Conservation (phyloP, 1,140 invertebrate genomes). For the Drosophila ironensis region DNA sequence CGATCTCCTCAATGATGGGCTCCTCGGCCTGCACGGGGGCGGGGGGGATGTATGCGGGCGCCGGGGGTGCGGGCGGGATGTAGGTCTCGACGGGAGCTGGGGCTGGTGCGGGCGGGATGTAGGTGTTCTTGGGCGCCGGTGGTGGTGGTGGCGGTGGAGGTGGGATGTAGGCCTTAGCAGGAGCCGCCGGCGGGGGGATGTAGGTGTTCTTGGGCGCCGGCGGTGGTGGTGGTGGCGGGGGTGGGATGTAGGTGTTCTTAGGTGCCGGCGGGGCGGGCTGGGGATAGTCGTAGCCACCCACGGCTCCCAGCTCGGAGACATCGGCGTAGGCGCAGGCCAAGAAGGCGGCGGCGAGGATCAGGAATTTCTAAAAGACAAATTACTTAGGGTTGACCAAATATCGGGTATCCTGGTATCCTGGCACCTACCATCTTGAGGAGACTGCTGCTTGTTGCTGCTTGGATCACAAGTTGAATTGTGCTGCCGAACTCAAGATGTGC, state of each 20-base stretch:
- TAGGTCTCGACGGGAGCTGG: conserved; percentile 42
- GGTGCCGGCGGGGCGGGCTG: conserved; percentile 55
- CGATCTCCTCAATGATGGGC: conserved; percentile 57
- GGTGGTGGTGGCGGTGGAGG: conserved; percentile 66
- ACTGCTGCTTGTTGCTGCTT: conserved; percentile 47
- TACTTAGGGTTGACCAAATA: background rate
- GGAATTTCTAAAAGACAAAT: conserved; percentile 46
- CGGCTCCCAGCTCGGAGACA: conserved; percentile 57
- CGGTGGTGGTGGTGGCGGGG: conserved; percentile 43
- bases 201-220: conserved; percentile 43
- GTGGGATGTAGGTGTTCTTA: conserved; percentile 45
- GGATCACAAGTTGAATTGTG: conserved; percentile 57
- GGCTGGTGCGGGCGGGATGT: conserved; percentile 49
- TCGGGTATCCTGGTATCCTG: background rate
- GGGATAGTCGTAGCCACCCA: conserved; percentile 68
- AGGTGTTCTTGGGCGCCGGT: conserved; percentile 60
- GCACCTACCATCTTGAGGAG: conserved; percentile 33
- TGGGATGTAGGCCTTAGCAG: conserved; percentile 51
- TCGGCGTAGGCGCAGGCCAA: conserved; percentile 70
- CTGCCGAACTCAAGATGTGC: conserved; percentile 47
- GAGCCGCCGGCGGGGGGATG: conserved; percentile 49
- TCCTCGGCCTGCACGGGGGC: conserved; percentile 46
- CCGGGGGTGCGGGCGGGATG: conserved; percentile 48
- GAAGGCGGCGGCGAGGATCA: conserved; percentile 60
- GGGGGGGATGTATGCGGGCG: conserved; percentile 43